Base-by-base conservation (phyloP, 30 jellyfish, hydroid and myxozoan genomes). In the Nemopilema nomurai region DNA sequence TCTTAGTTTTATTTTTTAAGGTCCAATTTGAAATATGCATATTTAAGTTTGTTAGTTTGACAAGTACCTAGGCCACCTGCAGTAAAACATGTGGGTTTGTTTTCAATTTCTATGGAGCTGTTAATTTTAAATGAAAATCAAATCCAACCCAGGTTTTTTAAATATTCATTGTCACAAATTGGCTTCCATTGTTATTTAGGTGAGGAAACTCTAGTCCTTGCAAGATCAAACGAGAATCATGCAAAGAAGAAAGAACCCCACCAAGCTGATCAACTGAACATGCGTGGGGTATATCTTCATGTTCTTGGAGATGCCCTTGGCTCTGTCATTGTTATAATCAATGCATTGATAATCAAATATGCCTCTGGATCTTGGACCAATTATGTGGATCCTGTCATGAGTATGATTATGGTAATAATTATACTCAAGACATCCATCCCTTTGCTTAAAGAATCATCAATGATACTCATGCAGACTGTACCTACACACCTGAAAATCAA, bases 401-500 rank as follows among this genome's bases (percentile, higher is more conserved):
- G 97, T 29, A 72, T 90, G 0, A 26, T 87, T 16, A 87, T 87
- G 96, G 90, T 87, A 0, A 67, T 89, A 63, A 93, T 93, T 77
- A 93, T 93, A 19, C 74, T 93, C 74, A 93, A 93, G 88, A 93
- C 98, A 7, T 93, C 98, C 0, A 79, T 93, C 33, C 98, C 98
- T 17, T 67, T 93, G 63, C 82, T 93, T 30, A 88, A 88, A 71
- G 93, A 85, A 30, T 85, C 93, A 16, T 75, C 93, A 77, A 83
- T 93, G 98, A 93, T 93, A 27, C 89, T 93, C 4, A 93, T 93
- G 98, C 98, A 93, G 80, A 93, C 98, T 0, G 98, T 93, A 8
- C 98, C 98, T 26, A 93, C 98, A 25, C 98, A 93, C 74, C 76
- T 93, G 70, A 93, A 93, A 69, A 93, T 93, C 77, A 91, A 93